phyloP scores from a whole-genome alignment of 2,113 vertebrate genomes.

The Saguinus midas region DNA sequence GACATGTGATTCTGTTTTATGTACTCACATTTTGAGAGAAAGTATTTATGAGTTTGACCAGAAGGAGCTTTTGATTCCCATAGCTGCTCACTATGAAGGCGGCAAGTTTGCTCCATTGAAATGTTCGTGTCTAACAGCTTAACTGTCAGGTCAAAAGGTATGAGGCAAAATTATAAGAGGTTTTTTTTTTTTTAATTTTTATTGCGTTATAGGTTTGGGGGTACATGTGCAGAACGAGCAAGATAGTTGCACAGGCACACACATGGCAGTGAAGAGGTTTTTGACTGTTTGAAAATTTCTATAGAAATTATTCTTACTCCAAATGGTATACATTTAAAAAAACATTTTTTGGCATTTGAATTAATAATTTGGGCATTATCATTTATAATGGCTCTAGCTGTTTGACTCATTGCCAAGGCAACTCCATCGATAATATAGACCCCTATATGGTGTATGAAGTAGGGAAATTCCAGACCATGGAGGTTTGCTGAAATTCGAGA shows the following conservation, averaged over 20 bases:
- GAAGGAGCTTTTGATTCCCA: not conserved
- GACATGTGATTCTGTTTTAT: conserved; percentile 19
- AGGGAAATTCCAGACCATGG: not conserved
- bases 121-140: not conserved
- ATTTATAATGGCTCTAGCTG: not conserved
- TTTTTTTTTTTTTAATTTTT: too few relatives aligned
- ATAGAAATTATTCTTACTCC: not conserved
- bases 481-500: not conserved
- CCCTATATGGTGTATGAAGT: not conserved
- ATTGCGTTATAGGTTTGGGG: too few relatives aligned
- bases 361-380: not conserved
- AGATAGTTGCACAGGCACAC: too few relatives aligned
- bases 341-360: conserved; percentile 1
- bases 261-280: too few relatives aligned
- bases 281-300: not conserved
- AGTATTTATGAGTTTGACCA: conserved; percentile 49
- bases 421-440: not conserved
- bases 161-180: not conserved
- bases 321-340: not conserved
- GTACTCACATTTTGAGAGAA: not conserved
- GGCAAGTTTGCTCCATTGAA: not conserved
- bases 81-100: not conserved
- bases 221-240: too few relatives aligned
- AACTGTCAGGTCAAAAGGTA: conserved; percentile 17
- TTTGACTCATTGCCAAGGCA: not conserved